Evolutionary conservation across 2,113 vertebrate genomes (phyloP).

Genomic region (Maccullochella peelii): DNA sequence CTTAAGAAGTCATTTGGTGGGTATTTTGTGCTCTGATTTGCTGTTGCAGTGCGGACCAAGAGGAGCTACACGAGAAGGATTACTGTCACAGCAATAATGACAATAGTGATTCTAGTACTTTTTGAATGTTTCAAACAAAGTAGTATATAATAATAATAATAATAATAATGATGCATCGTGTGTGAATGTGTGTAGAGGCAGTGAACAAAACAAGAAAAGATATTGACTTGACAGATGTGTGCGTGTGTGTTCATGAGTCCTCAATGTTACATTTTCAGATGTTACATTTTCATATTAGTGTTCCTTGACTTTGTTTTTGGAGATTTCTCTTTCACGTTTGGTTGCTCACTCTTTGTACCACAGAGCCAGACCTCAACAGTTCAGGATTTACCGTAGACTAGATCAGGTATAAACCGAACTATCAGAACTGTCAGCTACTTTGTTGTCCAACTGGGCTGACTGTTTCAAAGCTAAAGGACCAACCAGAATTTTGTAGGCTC

Average conservation of each 20-base stretch:
- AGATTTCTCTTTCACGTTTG: conserved; percentile 20
- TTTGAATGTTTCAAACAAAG: conserved; percentile 73
- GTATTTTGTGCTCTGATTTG: conserved; percentile 61
- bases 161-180: conserved; percentile 36
- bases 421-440: conserved; percentile 19
- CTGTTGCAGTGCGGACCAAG: conserved; percentile 70
- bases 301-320: conserved; percentile 15
- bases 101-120: conserved; percentile 65
- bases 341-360: conserved; percentile 8
- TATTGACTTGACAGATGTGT: conserved; percentile 23
- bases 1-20: conserved; percentile 46
- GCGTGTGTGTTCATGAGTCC: conserved; percentile 45
- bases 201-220: conserved; percentile 29
- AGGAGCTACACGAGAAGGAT: conserved; percentile 47
- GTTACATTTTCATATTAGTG: conserved; percentile 42
- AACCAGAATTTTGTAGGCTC: conserved; percentile 56
- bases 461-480: conserved; percentile 67
- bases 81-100: conserved; percentile 75
- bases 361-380: conserved; percentile 55
- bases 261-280: conserved; percentile 49
- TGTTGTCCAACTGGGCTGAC: conserved; percentile 38
- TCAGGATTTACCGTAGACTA: conserved; percentile 50
- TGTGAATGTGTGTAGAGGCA: conserved; percentile 47
- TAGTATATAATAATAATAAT: conserved; percentile 67
- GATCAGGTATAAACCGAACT: conserved; percentile 36